A percentile compares a stretch with the other conserved stretches of the same genome.
Conservation (phyloP, 1,140 invertebrate genomes). For the Drosophila kikkawai region DNA sequence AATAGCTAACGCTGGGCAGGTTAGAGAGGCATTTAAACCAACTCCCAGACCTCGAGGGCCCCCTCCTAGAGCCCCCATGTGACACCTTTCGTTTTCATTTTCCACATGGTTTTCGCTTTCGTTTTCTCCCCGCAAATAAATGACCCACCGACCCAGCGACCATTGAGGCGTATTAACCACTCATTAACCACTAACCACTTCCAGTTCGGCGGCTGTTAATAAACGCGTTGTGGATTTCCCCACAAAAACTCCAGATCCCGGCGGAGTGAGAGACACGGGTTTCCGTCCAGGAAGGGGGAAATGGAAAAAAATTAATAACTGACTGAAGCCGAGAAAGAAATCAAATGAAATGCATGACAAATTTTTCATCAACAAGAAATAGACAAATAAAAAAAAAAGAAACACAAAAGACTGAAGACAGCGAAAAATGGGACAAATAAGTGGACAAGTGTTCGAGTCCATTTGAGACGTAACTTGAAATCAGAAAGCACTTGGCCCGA, state of each 20-base stretch:
- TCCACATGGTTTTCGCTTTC: neutral
- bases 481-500: slow-evolving; percentile 23
- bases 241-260: slow-evolving; percentile 14
- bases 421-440: slow-evolving; percentile 22
- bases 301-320: slow-evolving; percentile 10
- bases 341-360: slow-evolving; percentile 63
- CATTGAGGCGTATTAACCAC: slow-evolving; percentile 30
- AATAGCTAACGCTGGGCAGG: neutral
- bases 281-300: slow-evolving; percentile 46
- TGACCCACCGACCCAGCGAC: slow-evolving; percentile 25
- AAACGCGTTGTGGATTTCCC: slow-evolving; percentile 10
- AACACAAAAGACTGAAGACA: slow-evolving; percentile 1
- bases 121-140: neutral
- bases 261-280: slow-evolving; percentile 11
- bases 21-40: too few species aligned
- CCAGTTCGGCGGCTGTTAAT: slow-evolving; percentile 34
- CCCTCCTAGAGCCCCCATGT: neutral
- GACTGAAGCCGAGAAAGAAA: slow-evolving; percentile 26
- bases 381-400: slow-evolving; percentile 8
- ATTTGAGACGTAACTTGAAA: slow-evolving; percentile 10
- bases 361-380: slow-evolving; percentile 25
- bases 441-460: slow-evolving; percentile 18
- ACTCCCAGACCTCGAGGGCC: neutral
- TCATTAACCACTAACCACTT: slow-evolving; percentile 25
- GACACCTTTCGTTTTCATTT: slow-evolving; percentile 17